A percentile compares a stretch with the other conserved stretches of the same genome.
phyloP scores from a whole-genome alignment of 2,888 invertebrate genomes.

The Sphecodes monilicornis region DNA sequence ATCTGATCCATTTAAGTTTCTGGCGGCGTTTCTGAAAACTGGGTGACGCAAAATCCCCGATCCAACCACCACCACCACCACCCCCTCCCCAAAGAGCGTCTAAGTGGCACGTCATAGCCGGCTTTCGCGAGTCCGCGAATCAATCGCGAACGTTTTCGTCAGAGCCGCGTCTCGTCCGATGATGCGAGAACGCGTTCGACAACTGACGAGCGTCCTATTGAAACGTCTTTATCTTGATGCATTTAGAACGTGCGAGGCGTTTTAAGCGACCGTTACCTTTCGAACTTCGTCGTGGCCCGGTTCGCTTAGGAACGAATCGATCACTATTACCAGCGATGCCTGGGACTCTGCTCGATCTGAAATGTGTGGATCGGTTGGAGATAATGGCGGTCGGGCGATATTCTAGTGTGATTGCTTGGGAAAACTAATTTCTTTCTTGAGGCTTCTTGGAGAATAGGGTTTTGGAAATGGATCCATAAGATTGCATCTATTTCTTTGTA shows the following conservation, averaged over 20 bases:
- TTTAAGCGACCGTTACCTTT: neutral
- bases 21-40: slow-evolving; percentile 33
- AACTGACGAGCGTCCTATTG: slow-evolving; percentile 12
- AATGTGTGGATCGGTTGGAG: neutral
- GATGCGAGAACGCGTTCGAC: neutral
- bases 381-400: neutral
- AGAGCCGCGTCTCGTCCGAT: neutral
- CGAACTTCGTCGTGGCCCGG: neutral
- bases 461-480: neutral
- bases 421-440: neutral
- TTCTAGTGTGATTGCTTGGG: neutral
- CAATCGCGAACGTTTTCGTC: slow-evolving; percentile 46
- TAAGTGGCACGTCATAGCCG: slow-evolving; percentile 29
- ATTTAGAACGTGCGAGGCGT: neutral
- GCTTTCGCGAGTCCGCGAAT: slow-evolving; percentile 46
- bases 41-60: slow-evolving; percentile 29
- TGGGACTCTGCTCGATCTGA: neutral
- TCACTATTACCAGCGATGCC: neutral
- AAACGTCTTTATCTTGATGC: slow-evolving; percentile 6
- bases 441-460: neutral
- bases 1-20: slow-evolving; percentile 54
- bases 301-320: neutral
- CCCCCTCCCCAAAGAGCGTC: slow-evolving; percentile 1
- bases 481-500: neutral
- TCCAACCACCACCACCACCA: neutral